Evolutionary conservation across 2,113 vertebrate species (phyloP).

Genomic region (Albula glossodonta): DNA sequence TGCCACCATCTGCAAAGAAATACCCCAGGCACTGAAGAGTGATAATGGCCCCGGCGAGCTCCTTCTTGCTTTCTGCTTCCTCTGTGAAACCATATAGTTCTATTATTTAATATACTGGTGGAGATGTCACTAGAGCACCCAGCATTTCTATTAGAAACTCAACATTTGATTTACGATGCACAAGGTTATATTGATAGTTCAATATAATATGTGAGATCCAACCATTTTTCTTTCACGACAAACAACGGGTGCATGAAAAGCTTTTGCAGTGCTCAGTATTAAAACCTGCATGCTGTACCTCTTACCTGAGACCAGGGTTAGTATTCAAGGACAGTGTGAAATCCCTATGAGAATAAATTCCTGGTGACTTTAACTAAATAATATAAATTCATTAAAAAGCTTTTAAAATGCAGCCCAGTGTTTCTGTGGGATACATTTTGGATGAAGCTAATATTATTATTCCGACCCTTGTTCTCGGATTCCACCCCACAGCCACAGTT

Average conservation of each 20-base stretch:
- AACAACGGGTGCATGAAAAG: constrained; percentile 24
- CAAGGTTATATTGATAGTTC: constrained; percentile 40
- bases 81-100: not conserved
- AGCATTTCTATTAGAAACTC: constrained; percentile 34
- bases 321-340: not conserved
- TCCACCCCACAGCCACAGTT: not conserved
- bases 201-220: constrained; percentile 40
- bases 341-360: not conserved
- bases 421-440: not conserved
- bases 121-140: constrained; percentile 5
- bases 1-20: not conserved
- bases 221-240: constrained; percentile 47
- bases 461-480: not conserved
- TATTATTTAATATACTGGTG: constrained; percentile 23
- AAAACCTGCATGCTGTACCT: not conserved
- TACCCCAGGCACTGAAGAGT: not conserved
- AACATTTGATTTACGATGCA: constrained; percentile 43
- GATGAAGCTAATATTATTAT: not conserved
- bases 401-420: not conserved
- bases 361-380: not conserved
- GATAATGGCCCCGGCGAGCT: not conserved
- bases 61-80: not conserved
- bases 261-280: constrained; percentile 4
- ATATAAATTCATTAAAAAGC: not conserved
- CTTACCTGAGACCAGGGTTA: not conserved